phyloP scores from a whole-genome alignment of 2,797 vertebrate genomes.

The Pachyuromys duprasi region DNA sequence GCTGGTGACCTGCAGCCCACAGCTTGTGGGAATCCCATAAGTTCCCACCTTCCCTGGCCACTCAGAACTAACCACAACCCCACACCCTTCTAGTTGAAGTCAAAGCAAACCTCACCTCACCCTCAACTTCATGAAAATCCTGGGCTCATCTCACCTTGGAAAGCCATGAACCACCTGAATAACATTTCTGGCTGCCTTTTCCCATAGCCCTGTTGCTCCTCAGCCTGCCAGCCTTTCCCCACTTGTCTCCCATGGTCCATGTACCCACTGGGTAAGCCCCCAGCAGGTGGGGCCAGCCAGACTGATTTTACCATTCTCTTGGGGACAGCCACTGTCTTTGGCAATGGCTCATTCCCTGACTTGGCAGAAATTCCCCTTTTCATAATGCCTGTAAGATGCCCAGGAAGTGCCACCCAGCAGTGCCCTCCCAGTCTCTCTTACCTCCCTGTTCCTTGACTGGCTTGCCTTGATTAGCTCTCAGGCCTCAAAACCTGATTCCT shows the following conservation, averaged over 20 bases:
- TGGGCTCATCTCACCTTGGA: background rate
- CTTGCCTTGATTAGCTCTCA: background rate
- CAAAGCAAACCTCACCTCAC: constrained; percentile 18
- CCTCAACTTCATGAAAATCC: constrained; percentile 22
- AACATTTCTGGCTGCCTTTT: constrained; percentile 49
- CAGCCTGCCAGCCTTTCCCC: constrained; percentile 8
- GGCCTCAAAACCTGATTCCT: background rate
- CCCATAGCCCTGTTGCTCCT: background rate
- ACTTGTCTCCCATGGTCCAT: background rate
- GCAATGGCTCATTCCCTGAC: constrained; percentile 74
- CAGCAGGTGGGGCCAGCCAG: constrained; percentile 64
- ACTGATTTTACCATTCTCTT: constrained; percentile 68
- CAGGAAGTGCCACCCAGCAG: constrained; percentile 30
- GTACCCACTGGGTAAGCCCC: constrained; percentile 43
- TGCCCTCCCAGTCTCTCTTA: background rate
- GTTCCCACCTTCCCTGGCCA: constrained; percentile 38
- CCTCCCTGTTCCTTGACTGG: background rate
- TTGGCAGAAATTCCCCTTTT: constrained; percentile 80
- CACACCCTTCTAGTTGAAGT: constrained; percentile 25
- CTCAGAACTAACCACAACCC: constrained; percentile 15
- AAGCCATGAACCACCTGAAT: background rate
- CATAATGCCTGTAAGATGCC: constrained; percentile 53
- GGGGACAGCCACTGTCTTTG: constrained; percentile 67
- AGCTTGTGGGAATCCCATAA: constrained; percentile 53
- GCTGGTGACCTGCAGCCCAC: background rate